Evolutionary conservation across 2,888 invertebrate species (phyloP).

Genomic region (Drosophila quinaria): DNA sequence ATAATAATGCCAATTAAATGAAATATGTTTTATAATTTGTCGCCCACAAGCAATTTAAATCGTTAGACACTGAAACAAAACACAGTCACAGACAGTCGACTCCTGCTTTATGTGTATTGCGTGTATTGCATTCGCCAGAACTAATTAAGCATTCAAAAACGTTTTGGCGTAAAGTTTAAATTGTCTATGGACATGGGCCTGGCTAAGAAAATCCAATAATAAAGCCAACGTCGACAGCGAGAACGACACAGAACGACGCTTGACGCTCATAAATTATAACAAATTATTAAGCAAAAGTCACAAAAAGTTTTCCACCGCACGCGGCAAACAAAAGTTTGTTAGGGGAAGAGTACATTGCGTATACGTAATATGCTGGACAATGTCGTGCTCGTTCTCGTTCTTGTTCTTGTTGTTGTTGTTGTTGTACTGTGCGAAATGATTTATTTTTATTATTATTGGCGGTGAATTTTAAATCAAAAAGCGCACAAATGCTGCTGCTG

Average conservation of each 20-base stretch:
- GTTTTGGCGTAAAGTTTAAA: constrained; percentile 74
- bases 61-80: constrained; percentile 44
- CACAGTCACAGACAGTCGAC: constrained; percentile 24
- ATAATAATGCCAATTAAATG: constrained; percentile 57
- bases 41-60: constrained; percentile 67
- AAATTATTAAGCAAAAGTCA: constrained; percentile 72
- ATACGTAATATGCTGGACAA: constrained; percentile 45
- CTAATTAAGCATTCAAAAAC: constrained; percentile 81
- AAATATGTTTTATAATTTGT: constrained; percentile 55
- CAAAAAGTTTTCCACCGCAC: constrained; percentile 58
- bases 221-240: constrained; percentile 46
- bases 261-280: constrained; percentile 70
- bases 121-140: constrained; percentile 48
- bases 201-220: constrained; percentile 62
- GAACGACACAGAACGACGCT: constrained; percentile 21
- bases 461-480: constrained; percentile 83
- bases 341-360: constrained; percentile 45
- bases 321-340: constrained; percentile 41
- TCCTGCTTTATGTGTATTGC: constrained; percentile 8
- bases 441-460: constrained; percentile 84
- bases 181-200: constrained; percentile 54
- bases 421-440: constrained; percentile 63
- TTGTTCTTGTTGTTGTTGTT: not conserved
- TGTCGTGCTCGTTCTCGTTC: constrained; percentile 9
- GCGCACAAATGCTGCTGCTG: constrained; percentile 54